phyloP scores from a whole-genome alignment of 2,113 vertebrate genomes.

The Piliocolobus tephrosceles region DNA sequence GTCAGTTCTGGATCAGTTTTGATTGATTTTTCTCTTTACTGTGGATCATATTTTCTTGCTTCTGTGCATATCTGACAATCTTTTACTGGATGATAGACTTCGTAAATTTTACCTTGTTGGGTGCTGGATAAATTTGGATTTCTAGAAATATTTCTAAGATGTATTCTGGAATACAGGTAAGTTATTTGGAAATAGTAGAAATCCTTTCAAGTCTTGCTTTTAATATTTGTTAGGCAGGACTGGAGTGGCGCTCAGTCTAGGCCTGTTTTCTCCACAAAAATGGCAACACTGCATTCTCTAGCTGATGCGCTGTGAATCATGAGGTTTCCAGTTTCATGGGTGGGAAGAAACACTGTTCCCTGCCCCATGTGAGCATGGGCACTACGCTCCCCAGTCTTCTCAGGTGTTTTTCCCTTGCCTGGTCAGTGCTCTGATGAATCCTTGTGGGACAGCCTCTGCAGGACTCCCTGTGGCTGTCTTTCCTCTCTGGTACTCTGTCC shows the following conservation, averaged over 20 bases:
- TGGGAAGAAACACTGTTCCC: background rate
- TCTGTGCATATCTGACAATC: background rate
- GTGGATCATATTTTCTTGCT: background rate
- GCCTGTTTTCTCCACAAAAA: background rate
- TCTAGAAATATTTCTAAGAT: background rate
- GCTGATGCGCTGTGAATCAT: no score
- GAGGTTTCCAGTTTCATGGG: background rate
- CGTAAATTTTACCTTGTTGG: background rate
- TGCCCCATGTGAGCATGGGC: background rate
- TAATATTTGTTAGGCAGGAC: background rate
- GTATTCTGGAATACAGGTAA: background rate
- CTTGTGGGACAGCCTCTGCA: background rate
- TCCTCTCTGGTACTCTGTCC: no score
- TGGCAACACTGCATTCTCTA: background rate
- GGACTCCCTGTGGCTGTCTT: background rate
- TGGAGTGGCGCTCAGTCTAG: background rate
- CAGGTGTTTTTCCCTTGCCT: background rate
- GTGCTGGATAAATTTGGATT: background rate
- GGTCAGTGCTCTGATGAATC: no score
- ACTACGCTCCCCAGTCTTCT: no score
- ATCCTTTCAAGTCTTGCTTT: background rate
- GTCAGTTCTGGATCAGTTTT: background rate
- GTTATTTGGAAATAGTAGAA: background rate
- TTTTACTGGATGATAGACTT: background rate
- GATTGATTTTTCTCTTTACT: no score